Evolutionary conservation across 2,888 invertebrate genomes (phyloP).

Genomic region (Sialis lutaria): DNA sequence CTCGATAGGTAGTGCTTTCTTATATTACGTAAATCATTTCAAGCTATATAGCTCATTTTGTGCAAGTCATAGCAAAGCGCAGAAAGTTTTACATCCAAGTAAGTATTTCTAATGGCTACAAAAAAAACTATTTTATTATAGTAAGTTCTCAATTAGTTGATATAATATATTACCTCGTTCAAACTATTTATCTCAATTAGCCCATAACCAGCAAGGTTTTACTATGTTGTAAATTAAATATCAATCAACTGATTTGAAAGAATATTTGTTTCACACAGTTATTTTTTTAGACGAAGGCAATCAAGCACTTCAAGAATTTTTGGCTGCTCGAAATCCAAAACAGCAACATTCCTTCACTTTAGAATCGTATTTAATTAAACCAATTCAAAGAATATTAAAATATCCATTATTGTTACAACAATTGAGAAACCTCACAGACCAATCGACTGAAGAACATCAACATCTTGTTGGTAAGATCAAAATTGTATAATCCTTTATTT

Average conservation of each 20-base stretch:
- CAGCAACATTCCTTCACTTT: slow-evolving; percentile 94
- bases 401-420: slow-evolving; percentile 91
- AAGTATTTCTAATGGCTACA: slow-evolving; percentile 28
- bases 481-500: not conserved
- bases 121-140: not conserved
- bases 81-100: slow-evolving; percentile 97
- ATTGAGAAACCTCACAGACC: slow-evolving; percentile 82
- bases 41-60: slow-evolving; percentile 98
- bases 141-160: no score
- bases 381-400: slow-evolving; percentile 94
- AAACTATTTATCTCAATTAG: no score
- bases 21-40: slow-evolving; percentile 96
- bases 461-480: slow-evolving; percentile 66
- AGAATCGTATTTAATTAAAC: slow-evolving; percentile 96
- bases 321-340: slow-evolving; percentile 84
- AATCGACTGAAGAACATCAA: slow-evolving; percentile 83
- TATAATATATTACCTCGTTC: no score
- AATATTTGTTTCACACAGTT: not conserved
- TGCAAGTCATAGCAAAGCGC: slow-evolving; percentile 96
- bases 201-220: no score
- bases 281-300: slow-evolving; percentile 71
- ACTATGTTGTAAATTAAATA: no score
- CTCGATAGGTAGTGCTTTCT: slow-evolving; percentile 90
- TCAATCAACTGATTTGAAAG: no score
- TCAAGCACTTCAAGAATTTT: slow-evolving; percentile 89